Base-by-base conservation (phyloP, 2,888 invertebrate species). In the Heteropelma amictum region DNA sequence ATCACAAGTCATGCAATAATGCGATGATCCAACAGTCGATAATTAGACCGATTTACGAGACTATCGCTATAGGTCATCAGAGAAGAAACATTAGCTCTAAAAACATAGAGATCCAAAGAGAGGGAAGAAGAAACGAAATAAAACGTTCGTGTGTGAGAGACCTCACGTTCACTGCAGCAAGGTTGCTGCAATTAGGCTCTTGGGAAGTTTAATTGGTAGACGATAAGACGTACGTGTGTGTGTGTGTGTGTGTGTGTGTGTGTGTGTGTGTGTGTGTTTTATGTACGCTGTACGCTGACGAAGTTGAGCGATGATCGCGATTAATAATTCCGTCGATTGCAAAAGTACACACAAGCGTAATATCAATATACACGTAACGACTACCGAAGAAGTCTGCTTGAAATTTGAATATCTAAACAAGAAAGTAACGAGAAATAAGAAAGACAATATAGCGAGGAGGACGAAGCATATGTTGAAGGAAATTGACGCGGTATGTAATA, bases 261-360 rank as follows among this genome's bases (percentile, higher is more conserved):
- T 40, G 26, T 21, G 12, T n/a, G 19, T 33, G 19, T 53, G 3
- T 10, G 23, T 3, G 21, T 19, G 21, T 5, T 10, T 56, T 23
- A 40, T 3, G n/a, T 3, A 38, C 38, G 38, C 7, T 30, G n/a
- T 10, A 26, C 4, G 30, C 40, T 19, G n/a, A 47, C 8, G 8
- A 35, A 21, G 33, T 14, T 72, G 72, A 72, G 53, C 51, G 72
- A 72, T 72, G 72, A 67, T 72, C 53, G 42, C 72, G 54, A 68
- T 68, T 68, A 68, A 68, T 63, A 73, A 63, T 63, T 67, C 28
- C 14, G n/a, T 63, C 40, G 26, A 42, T 49, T 17, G 40, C 56
- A 47, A 38, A 38, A 49, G 23, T 23, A 14, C 28, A 45, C 38
- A 38, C 38, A 38, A 33, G 45, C 23, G 58, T 23, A 23, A 53